Evolutionary conservation across 1,140 invertebrate genomes (phyloP).

Genomic region (Oryctes rhinoceros): DNA sequence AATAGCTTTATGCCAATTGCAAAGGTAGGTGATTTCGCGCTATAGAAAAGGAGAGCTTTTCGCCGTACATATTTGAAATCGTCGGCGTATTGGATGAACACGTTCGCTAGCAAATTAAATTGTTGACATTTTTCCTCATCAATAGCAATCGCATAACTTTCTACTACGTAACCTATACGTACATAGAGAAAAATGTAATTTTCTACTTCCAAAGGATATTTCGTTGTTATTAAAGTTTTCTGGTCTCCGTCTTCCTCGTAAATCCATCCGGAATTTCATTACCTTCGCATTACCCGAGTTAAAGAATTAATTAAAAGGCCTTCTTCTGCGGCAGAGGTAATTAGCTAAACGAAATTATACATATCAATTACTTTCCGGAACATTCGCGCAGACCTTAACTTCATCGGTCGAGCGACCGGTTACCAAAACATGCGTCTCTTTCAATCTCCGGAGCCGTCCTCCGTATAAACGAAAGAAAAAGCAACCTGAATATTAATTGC

Average conservation of each 20-base stretch:
- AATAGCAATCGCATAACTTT: neutral
- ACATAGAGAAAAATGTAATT: neutral
- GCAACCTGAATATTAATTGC: neutral
- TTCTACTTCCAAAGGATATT: neutral
- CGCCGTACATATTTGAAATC: slow-evolving; percentile 19
- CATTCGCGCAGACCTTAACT: neutral
- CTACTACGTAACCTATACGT: neutral
- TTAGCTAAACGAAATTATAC: neutral
- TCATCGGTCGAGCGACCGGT: too few species aligned
- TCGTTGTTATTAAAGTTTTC: neutral
- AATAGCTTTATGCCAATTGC: slow-evolving; percentile 36
- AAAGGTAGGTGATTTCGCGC: slow-evolving; percentile 21
- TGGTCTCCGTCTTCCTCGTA: neutral
- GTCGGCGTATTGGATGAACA: neutral
- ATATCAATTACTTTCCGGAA: neutral
- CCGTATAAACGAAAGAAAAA: neutral
- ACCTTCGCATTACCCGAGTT: neutral
- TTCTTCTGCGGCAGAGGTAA: neutral
- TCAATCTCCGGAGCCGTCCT: neutral
- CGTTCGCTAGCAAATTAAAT: slow-evolving; percentile 17
- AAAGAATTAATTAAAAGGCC: neutral
- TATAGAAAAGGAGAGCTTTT: slow-evolving; percentile 22
- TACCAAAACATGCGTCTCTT: neutral
- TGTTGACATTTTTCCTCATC: slow-evolving; percentile 14
- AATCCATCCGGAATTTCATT: neutral